These are phyloP conservation scores for Limenitis camilla DNA, from an alignment of 2,888 invertebrate species.

Conservation along the genomic window DNA sequence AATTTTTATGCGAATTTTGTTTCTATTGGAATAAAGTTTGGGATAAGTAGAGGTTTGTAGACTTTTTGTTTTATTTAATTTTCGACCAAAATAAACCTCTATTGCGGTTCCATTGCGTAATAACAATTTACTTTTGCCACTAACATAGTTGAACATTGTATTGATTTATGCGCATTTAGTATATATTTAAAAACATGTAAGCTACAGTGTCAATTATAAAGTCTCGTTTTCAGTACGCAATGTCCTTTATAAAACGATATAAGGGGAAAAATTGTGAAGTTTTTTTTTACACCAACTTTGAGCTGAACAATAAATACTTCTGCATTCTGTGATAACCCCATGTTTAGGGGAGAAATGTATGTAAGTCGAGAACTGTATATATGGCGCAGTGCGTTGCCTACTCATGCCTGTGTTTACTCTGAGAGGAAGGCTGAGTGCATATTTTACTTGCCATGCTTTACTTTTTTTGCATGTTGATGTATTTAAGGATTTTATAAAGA, in stretches of 20 bases:
- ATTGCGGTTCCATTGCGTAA: too few species aligned
- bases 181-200: too few species aligned
- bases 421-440: background rate
- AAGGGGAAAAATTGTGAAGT: background rate
- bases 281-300: background rate
- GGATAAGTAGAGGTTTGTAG: too few species aligned
- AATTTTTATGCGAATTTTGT: too few species aligned
- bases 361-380: constrained; percentile 1
- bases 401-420: background rate
- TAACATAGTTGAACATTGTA: too few species aligned
- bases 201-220: background rate
- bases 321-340: background rate
- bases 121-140: too few species aligned
- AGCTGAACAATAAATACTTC: constrained; percentile 3
- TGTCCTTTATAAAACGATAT: background rate
- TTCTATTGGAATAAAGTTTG: too few species aligned
- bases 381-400: background rate
- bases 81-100: too few species aligned
- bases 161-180: too few species aligned
- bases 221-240: background rate
- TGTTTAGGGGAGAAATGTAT: constrained; percentile 5
- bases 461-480: background rate
- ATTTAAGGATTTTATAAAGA: too few species aligned
- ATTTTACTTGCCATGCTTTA: background rate
- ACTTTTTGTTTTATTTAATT: too few species aligned